phyloP scores from a whole-genome alignment of 2,113 vertebrate genomes.

The Equus przewalskii region DNA sequence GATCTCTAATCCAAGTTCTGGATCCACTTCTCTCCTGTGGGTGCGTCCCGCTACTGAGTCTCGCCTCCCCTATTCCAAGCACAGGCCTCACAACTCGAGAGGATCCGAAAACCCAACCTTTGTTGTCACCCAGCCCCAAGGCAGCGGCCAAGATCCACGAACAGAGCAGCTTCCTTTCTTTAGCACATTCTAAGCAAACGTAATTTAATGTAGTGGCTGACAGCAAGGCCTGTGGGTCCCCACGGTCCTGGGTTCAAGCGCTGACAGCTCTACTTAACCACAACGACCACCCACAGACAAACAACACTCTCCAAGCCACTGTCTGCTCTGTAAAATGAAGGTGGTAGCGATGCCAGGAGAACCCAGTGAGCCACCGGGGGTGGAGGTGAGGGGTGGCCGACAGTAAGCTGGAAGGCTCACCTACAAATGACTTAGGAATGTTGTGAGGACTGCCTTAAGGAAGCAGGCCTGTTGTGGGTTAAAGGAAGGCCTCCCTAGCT shows the following conservation, averaged over 20 bases:
- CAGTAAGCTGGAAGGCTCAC: neutral
- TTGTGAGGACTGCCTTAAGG: neutral
- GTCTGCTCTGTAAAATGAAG: neutral
- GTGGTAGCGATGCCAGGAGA: neutral
- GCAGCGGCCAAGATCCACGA: neutral
- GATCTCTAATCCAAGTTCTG: neutral
- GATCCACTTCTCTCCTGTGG: neutral
- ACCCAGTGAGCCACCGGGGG: fast-evolving
- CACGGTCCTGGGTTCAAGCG: neutral
- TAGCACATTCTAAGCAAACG: neutral
- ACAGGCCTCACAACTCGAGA: neutral
- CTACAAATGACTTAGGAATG: neutral
- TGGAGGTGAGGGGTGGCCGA: fast-evolving
- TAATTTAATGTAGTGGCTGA: too few species aligned
- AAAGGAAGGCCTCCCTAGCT: neutral
- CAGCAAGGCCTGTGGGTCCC: neutral
- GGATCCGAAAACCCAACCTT: neutral
- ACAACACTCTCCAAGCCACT: neutral
- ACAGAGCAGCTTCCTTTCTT: neutral
- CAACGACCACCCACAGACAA: neutral
- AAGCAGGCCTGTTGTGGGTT: neutral
- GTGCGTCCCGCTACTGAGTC: neutral
- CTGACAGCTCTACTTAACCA: neutral
- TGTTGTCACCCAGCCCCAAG: neutral
- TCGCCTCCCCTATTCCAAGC: neutral